phyloP scores from a whole-genome alignment of 2,888 invertebrate genomes.

The Cephus sareptanus region DNA sequence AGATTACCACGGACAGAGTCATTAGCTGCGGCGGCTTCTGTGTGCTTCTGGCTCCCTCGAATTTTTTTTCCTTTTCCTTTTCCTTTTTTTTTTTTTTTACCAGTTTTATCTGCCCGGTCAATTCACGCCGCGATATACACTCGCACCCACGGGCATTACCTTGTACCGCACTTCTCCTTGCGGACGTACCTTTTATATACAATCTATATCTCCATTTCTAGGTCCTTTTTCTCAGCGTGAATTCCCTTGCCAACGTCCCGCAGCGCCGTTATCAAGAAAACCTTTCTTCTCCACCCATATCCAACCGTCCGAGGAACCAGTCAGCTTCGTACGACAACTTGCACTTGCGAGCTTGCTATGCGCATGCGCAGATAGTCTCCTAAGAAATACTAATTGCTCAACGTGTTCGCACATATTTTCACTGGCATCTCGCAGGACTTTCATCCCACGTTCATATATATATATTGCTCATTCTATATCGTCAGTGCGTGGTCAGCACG shows the following conservation, averaged over 20 bases:
- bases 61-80: constrained; percentile 14
- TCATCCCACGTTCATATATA: not conserved
- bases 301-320: constrained; percentile 1
- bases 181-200: not conserved
- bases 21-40: constrained; percentile 66
- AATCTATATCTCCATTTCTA: constrained; percentile 14
- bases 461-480: not conserved
- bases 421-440: not conserved
- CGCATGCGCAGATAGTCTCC: constrained; percentile 40
- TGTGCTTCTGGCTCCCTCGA: constrained; percentile 40
- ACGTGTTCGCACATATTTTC: constrained; percentile 52
- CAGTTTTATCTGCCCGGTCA: constrained; percentile 48
- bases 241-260: not conserved
- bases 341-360: constrained; percentile 18
- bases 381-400: constrained; percentile 56
- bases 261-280: not conserved
- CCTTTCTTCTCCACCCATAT: constrained; percentile 11
- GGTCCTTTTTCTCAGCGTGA: constrained; percentile 16
- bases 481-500: not conserved
- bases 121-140: constrained; percentile 50
- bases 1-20: constrained; percentile 66
- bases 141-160: not conserved
- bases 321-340: constrained; percentile 11
- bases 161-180: not conserved
- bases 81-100: constrained; percentile 33